Base-by-base conservation (phyloP, 2,797 vertebrate genomes). In the Dendrocincla fuliginosa region DNA sequence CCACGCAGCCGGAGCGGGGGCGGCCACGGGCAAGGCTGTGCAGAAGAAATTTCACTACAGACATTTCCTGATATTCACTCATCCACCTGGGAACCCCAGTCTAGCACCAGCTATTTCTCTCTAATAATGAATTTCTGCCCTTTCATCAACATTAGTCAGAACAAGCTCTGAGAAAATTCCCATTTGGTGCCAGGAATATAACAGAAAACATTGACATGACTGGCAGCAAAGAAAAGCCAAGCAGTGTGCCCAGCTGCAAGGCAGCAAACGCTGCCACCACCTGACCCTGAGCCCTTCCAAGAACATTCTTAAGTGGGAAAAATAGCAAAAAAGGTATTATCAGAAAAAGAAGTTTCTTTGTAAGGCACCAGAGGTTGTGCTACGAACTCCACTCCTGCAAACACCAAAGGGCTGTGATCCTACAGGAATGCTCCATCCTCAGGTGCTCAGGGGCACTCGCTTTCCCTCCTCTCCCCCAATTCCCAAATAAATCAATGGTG, bases 81-180 rank as follows among this genome's bases (percentile, higher is more conserved):
- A 50, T 32, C 55, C 65, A 82, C 64, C 76, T 42, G 56, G 55
- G 76, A 94, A 77, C 52, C 20, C 53, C 73, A 65, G 86, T 69
- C 47, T 10, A 75, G 71, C 85, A 82, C 52, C 86, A 88, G 71
- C 83, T 61, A 28, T 23, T 85, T 49, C 86, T 65, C 79, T 77
- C 90, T 28, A 78, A 88, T 59, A 83, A 92, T 39, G 77, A 90
- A 70, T 84, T 93, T 95, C 44, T 94, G 69, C 69, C 81, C 80
- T 92, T 93, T 93, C 80, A 85, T 83, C 84, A 91, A 63, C 82
- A 85, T 85, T 60, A 88, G 69, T 61, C 86, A 90, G 86, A 93
- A 70, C 49, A 68, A 80, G 69, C 73, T 65, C 74, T 37, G 35
- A 81, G 35, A 89, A 85, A 82, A 84, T 11, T 41, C 65, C 56